These are phyloP conservation scores for Oophaga sylvatica DNA, from an alignment of 2,797 vertebrate species.

Conservation along the genomic window DNA sequence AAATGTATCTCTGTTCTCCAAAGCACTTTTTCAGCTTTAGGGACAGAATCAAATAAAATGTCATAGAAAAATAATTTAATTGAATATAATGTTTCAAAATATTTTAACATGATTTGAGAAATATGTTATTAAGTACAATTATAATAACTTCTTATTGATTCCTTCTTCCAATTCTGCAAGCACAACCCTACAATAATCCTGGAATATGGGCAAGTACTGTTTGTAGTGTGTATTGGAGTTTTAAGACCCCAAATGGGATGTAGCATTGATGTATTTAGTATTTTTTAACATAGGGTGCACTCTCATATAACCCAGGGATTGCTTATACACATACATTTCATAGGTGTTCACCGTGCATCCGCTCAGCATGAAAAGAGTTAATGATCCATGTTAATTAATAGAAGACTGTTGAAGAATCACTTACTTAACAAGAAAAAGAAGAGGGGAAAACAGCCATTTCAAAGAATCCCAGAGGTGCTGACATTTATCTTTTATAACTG, in stretches of 20 bases:
- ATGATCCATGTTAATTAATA: conserved; percentile 57
- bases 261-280: neutral
- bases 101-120: too few species aligned
- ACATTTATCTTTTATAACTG: conserved; percentile 62
- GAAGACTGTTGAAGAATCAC: conserved; percentile 57
- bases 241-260: neutral
- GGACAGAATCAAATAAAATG: too few species aligned
- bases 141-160: neutral
- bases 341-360: neutral
- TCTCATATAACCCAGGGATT: neutral
- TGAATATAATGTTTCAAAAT: too few species aligned
- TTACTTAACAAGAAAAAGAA: conserved; percentile 58
- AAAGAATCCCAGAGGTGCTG: conserved; percentile 56
- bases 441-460: conserved; percentile 42
- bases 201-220: neutral
- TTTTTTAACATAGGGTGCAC: neutral
- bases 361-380: conserved; percentile 38
- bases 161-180: neutral
- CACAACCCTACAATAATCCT: neutral
- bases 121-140: neutral
- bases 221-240: neutral
- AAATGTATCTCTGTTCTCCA: too few species aligned
- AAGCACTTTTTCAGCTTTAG: too few species aligned
- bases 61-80: too few species aligned
- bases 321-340: neutral